Base-by-base conservation (phyloP, 2,888 invertebrate species). In the Diaphora mendica region DNA sequence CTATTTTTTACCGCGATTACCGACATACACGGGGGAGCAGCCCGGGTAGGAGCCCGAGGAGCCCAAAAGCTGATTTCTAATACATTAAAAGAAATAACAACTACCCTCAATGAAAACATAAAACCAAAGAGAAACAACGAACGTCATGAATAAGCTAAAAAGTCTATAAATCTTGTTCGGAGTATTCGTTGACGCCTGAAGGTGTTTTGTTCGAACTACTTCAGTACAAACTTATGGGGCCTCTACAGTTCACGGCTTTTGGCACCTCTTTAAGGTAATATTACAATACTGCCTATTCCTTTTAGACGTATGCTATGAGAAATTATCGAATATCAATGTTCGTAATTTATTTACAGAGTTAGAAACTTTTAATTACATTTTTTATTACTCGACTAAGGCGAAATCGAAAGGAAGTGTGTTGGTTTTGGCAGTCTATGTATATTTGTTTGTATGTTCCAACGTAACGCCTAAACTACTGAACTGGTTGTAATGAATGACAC, bases 141-240 rank as follows among this genome's bases (percentile, higher is more conserved):
- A 35, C 17, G 33, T 35, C 72, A 74, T 84, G 82, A 81, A 84
- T 82, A 82, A 76, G 72, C 71, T 72, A 74, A 76, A 80, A 75
- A 68, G 76, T 82, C 84, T 72, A 81, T 84, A 81, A 81, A 81
- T 81, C 79, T 79, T 30, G 59, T 62, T 39, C 65, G 33, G 9
- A 42, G 62, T n/a, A 30, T 70, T 66, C 70, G 71, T 3, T 62
- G 79, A 70, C 79, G 13, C 23, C 23, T 23, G 75, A 75, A 69
- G 42, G 62, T 69, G 59, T 69, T 62, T 69, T 69, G 5, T 51
- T 33, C 13, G 51, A 48, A 68, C 51, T 55, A 51, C 55, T 62
- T 39, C 62, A 70, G 55, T 62, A 2, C 0, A 67, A 67, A 67
- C 67, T 67, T 33, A 67, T 67, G 30, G 15, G 48, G 20, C 13